Base-by-base conservation (phyloP, 2,113 vertebrate genomes). In the Scomber japonicus region DNA sequence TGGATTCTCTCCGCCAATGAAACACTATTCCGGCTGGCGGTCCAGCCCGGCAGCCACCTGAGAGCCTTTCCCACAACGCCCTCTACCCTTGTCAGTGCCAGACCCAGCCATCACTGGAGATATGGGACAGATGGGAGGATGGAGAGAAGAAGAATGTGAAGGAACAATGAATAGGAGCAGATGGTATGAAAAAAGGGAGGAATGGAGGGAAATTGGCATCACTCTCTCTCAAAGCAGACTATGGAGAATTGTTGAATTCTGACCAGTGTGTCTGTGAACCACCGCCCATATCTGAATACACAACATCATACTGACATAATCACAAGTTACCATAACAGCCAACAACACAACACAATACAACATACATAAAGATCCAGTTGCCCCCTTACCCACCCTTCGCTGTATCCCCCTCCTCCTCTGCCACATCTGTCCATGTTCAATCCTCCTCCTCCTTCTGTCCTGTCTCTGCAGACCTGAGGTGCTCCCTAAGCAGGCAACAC, bases 1-100 rank as follows among this genome's bases (percentile, higher is more conserved):
- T 95, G 93, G 94, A 95, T 95, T 95, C 91, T 93, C 93, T 84
- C 71, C 86, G 88, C 89, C 89, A 88, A 88, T 94, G 92, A 94
- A 94, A 94, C 79, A 77, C 44, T 88, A 92, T 86, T 94, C 92
- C 84, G 64, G 72, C 84, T 85, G 84, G 86, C 88, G 49, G 90
- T 57, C 80, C 9, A 66, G 63, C 63, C 80, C 14, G 31, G 55
- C 88, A 71, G 90, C 85, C 92, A 93, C 91, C 93, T 92, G 91
- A 93, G 89, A 81, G 61, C 50, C 71, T 86, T 94, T 94, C 91
- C 93, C 92, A 92, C 89, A 89, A 78, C 75, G 63, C 75, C 67
- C 77, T 35, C 68, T 72, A 27, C 31, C 51, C 49, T 54, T 70
- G 62, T 70, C 80, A 64, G 75, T 81, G 86, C 78, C 87, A 89